phyloP scores from a whole-genome alignment of 2,113 vertebrate genomes.

The Tichodroma muraria region DNA sequence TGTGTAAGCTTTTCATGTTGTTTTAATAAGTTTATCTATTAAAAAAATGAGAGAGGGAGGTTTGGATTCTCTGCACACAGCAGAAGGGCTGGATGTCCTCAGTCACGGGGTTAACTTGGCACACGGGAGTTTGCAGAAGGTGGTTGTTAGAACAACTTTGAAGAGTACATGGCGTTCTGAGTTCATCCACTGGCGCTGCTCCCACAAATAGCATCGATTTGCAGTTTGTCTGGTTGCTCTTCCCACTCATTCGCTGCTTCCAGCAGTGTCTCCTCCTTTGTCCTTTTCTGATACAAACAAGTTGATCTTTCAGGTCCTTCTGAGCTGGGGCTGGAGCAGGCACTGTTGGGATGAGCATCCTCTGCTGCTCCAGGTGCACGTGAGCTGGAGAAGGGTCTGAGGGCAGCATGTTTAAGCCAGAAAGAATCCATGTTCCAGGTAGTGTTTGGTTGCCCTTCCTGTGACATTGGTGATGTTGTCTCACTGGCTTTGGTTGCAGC shows the following conservation, averaged over 20 bases:
- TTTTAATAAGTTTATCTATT: neutral
- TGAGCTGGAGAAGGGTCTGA: neutral
- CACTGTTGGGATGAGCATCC: neutral
- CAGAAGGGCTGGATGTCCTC: neutral
- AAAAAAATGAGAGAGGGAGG: neutral
- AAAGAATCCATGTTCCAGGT: rapidly evolving
- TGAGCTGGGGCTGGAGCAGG: neutral
- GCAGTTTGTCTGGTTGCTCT: slow-evolving; percentile 46
- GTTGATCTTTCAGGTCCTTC: neutral
- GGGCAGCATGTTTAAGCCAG: neutral
- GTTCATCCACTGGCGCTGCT: neutral
- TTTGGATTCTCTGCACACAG: neutral
- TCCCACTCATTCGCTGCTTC: slow-evolving; percentile 47
- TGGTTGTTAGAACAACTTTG: neutral
- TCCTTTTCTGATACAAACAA: neutral
- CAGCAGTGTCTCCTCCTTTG: slow-evolving; percentile 38
- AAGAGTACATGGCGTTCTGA: slow-evolving; percentile 24
- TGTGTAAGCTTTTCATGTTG: neutral
- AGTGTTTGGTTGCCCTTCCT: neutral
- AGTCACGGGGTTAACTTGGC: slow-evolving; percentile 8
- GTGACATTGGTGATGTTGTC: neutral
- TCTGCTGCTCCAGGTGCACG: neutral
- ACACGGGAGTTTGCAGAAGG: neutral
- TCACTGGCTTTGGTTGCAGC: neutral
- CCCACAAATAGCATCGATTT: slow-evolving; percentile 12